These are phyloP conservation scores for Drosophila chauvacae DNA, from an alignment of 1,140 invertebrate species.

Conservation along the genomic window DNA sequence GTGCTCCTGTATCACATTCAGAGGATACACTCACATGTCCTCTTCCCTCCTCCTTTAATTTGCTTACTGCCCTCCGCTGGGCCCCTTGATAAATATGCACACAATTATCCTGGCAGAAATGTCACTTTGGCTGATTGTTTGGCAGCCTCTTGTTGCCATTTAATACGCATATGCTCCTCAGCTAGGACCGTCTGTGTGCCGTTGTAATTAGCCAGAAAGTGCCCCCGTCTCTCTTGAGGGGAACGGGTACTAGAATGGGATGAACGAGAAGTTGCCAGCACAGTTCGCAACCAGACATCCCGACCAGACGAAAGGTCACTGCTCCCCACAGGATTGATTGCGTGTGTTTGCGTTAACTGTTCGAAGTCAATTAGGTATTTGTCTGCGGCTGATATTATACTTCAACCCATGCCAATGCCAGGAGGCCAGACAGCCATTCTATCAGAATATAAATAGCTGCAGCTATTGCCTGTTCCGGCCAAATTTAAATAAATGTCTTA, in stretches of 20 bases:
- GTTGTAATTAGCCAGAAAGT: slow-evolving; percentile 68
- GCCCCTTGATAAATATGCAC: slow-evolving; percentile 44
- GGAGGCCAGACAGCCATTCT: neutral
- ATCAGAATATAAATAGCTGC: neutral
- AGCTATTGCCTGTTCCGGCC: slow-evolving; percentile 10
- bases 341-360: slow-evolving; percentile 24
- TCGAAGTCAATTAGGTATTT: slow-evolving; percentile 34
- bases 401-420: neutral
- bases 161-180: slow-evolving; percentile 24
- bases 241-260: slow-evolving; percentile 1
- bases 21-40: neutral
- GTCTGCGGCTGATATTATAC: slow-evolving; percentile 13
- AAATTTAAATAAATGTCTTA: slow-evolving; percentile 41
- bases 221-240: slow-evolving; percentile 22
- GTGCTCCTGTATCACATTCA: slow-evolving; percentile 15
- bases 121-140: slow-evolving; percentile 72
- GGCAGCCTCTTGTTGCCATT: slow-evolving; percentile 37
- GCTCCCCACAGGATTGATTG: slow-evolving; percentile 26
- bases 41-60: slow-evolving; percentile 23
- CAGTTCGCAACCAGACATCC: slow-evolving; percentile 16
- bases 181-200: slow-evolving; percentile 28
- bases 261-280: slow-evolving; percentile 15
- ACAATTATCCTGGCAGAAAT: slow-evolving; percentile 71
- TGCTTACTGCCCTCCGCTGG: slow-evolving; percentile 3
- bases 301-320: slow-evolving; percentile 32